Base-by-base conservation (phyloP, 2,797 vertebrate genomes). In the Myotis myotis region DNA sequence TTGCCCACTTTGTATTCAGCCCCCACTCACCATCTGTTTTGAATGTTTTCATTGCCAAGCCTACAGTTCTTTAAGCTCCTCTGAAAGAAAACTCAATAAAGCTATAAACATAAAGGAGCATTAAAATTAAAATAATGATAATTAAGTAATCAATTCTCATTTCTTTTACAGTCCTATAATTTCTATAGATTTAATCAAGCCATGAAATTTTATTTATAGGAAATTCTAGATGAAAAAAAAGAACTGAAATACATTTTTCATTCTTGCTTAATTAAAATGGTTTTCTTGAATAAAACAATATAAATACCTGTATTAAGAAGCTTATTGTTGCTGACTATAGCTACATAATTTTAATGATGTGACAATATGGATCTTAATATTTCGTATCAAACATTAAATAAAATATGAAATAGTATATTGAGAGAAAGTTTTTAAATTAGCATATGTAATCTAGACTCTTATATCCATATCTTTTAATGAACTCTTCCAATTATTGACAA, bases 251-350 rank as follows among this genome's bases (percentile, higher is more conserved):
- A 44, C 36, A 96, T 51, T 91, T 93, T 76, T 33, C 47, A 89
- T 55, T 89, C 66, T 83, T 89, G 49, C 62, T 96, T 96, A 93
- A 96, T 96, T 96, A 94, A 96, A 88, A 93, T 44, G 25, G 95
- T 79, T 91, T 76, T 57, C 47, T 87, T 53, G 53, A 85, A 87
- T 82, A 83, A 83, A 57, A 89, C 6, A 72, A 41, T 66, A 82
- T 71, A 90, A 91, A 95, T 86, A 85, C 12, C 20, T 86, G 1
- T 2, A 92, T 82, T 95, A 82, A 71, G 87, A 95, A 85, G 36
- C 51, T 90, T 81, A 90, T 82, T 85, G 7, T 78, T 91, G 12
- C 49, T 94, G 30, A 20, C 10, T 60, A 86, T 53, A 80, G 41
- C 23, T 49, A 82, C 7, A 17, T 79, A 76, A 92, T 89, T 91